phyloP scores from a whole-genome alignment of 2,888 invertebrate species.

The Acronicta psi region DNA sequence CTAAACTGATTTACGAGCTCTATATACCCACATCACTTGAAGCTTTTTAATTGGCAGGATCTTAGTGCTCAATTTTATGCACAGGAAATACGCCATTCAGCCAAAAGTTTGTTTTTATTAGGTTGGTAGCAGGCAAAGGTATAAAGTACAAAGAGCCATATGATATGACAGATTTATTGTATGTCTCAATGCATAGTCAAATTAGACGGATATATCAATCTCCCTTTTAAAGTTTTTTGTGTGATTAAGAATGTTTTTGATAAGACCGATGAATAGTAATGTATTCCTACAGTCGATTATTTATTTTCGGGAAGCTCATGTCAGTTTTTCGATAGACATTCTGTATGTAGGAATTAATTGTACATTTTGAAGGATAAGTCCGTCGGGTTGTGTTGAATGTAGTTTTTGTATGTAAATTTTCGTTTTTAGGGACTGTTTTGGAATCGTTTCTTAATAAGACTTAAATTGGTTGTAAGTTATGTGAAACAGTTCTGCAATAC shows the following conservation, averaged over 20 bases:
- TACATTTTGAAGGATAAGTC: constrained; percentile 40
- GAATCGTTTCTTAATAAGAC: constrained; percentile 41
- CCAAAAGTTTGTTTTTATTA: constrained; percentile 78
- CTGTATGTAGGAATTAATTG: constrained; percentile 56
- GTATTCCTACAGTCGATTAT: constrained; percentile 50
- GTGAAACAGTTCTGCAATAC: neutral
- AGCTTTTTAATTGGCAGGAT: constrained; percentile 77
- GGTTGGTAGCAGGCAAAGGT: constrained; percentile 72
- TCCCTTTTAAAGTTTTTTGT: constrained; percentile 69
- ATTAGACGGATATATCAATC: constrained; percentile 89
- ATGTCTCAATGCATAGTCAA: constrained; percentile 76
- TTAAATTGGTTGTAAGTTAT: constrained; percentile 29
- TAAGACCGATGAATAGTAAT: constrained; percentile 74
- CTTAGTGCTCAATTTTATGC: constrained; percentile 63
- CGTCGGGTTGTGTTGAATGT: constrained; percentile 18
- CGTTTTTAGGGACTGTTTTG: constrained; percentile 34
- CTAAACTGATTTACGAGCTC: constrained; percentile 75
- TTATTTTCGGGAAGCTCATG: constrained; percentile 60
- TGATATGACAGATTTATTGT: constrained; percentile 87
- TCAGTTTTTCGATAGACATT: constrained; percentile 61
- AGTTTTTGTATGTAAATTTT: constrained; percentile 41
- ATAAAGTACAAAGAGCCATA: constrained; percentile 70
- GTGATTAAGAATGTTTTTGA: constrained; percentile 62
- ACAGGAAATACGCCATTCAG: constrained; percentile 82
- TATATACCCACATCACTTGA: constrained; percentile 78